Base-by-base conservation (phyloP, 2,888 invertebrate species). In the Stenichneumon culpator region DNA sequence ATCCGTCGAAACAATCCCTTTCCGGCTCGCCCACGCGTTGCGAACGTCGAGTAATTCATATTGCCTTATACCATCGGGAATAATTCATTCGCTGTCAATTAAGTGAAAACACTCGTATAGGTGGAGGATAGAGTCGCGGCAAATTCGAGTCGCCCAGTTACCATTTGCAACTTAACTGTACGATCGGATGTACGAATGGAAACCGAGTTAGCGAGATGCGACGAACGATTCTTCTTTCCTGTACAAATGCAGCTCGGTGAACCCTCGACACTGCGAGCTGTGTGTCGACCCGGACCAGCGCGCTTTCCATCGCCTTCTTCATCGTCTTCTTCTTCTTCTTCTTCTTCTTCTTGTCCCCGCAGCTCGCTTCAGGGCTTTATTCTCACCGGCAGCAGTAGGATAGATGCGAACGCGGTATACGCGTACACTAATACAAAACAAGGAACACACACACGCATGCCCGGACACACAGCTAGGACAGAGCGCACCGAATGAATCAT, bases 401-500 rank as follows among this genome's bases (percentile, higher is more conserved):
- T 83, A 80, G 75, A 67, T 54, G 75, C 65, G 67, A 82, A 63
- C 63, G 57, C 36, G 52, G 32, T 50, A 52, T 67, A 80, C 4
- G 68, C 65, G 65, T 52, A 82, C 50, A 77, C 44, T 65, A 16
- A 44, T 22, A 60, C 63, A 47, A 47, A 47, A 79, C 54, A 63
- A 52, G 70, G 25, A 4, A 6, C 72, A 50, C 36, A 52, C 36
- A 63, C 52, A 50, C 28, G 44, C 44, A 60, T 16, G n/a, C 60
- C 47, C 60, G 50, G 39, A 65, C 50, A 70, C 44, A 78, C 28
- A 44, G 74, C 54, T 73, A 70, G 75, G 69, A 79, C 77, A 81
- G 77, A 83, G 80, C 73, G 86, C 78, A 78, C 73, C 81, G 79
- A 87, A 87, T 87, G 87, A 87, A 87, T 87, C 87, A 87, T 85